Base-by-base conservation (phyloP, 2,113 vertebrate species). In the Budorcas taxicolor region DNA sequence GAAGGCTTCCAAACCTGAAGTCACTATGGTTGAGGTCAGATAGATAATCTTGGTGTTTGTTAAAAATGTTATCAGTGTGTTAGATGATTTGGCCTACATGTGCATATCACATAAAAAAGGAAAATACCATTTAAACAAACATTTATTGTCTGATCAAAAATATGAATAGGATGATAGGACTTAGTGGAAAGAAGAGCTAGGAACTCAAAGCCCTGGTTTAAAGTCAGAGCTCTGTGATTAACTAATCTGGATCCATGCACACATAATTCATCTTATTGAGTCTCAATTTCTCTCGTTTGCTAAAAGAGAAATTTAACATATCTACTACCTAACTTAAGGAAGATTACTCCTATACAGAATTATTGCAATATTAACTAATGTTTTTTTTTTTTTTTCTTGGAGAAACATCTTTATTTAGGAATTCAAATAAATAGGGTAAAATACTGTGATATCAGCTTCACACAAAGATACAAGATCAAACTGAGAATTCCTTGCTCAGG, bases 371-470 rank as follows among this genome's bases (percentile, higher is more conserved):
- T 50, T 92, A 57, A 40, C 87, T 55, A 53, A 45, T 45, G 43
- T 40, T 45, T 45, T 45, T 1, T 43, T 43, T 43, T 43, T 43
- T 45, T 45, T 45, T 45, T 81, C 90, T 95, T 96, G 47, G 52
- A 71, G 74, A 94, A 88, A 91, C 53, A 88, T 58, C 33, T 98
- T 97, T 97, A 96, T 98, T 97, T 88, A 95, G 85, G 93, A 87
- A 95, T 40, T 82, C 53, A 94, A 97, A 96, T 90, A 95, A 96
- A 95, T 86, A 87, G 53, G 67, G 31, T 60, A 52, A 76, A 91
- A 84, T 82, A 74, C 45, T 9, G 40, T 40, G 50, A 50, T 21
- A 88, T 33, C 50, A 89, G 84, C 11, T 87, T 94, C 82, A 94
- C 52, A 78, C 33, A 88, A 78, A 78, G 19, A 71, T 62, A 76